Percentiles rank a stretch among this genome's conserved stretches.
phyloP scores from a whole-genome alignment of 1,140 invertebrate species.

The Drosophila littoralis region DNA sequence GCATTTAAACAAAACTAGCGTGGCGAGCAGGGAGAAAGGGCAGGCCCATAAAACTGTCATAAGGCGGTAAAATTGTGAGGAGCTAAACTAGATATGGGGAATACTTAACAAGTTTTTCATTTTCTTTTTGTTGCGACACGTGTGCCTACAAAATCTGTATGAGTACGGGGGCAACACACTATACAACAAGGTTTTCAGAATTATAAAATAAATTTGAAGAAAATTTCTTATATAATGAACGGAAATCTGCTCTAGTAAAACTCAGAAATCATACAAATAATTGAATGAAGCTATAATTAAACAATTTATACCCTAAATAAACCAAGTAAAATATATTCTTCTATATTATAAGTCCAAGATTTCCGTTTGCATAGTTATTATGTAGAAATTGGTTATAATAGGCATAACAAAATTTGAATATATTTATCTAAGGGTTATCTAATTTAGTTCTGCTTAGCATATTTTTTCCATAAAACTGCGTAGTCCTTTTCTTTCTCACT shows the following conservation, averaged over 20 bases:
- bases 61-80: slow-evolving; percentile 64
- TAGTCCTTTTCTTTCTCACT: background rate
- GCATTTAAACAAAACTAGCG: slow-evolving; percentile 62
- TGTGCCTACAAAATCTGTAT: slow-evolving; percentile 29
- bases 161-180: slow-evolving; percentile 23
- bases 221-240: no score
- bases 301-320: background rate
- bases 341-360: no score
- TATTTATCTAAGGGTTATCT: background rate
- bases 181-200: background rate
- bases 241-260: no score
- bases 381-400: background rate
- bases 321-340: background rate
- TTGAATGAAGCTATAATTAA: no score
- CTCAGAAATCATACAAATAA: no score
- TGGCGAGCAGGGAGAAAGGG: background rate
- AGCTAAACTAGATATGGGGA: slow-evolving; percentile 38
- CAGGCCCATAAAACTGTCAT: slow-evolving; percentile 69
- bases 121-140: slow-evolving; percentile 26
- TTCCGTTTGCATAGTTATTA: no score
- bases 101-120: slow-evolving; percentile 38
- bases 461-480: background rate
- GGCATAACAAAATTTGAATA: background rate
- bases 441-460: background rate
- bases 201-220: background rate